Base-by-base conservation (phyloP, 2,113 vertebrate genomes). In the Laterallus jamaicensis region DNA sequence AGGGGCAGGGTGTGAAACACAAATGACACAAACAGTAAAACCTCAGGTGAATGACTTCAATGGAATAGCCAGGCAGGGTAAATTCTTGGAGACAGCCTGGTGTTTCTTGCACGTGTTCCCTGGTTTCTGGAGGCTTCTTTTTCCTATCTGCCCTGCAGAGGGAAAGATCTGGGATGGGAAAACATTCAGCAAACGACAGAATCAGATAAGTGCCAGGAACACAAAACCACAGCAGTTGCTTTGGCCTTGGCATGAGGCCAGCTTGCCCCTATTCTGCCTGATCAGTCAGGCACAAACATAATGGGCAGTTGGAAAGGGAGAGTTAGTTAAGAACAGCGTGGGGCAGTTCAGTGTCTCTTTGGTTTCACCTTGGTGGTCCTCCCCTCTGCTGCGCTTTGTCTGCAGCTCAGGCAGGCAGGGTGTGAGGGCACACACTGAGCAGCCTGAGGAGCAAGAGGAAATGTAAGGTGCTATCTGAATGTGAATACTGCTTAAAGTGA, bases 261-360 rank as follows among this genome's bases (percentile, higher is more conserved):
- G 42, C 87, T 78, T 44, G 74, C 73, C 73, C 82, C 70, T 78
- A 5, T 94, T 93, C 93, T 80, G 93, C 59, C 73, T 49, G 79
- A 76, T 49, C 62, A 76, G 62, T 55, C 62, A 90, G 81, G 75
- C 64, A 82, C 59, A 82, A 37, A 37, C 25, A 8, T 22, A 86
- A 91, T 22, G 71, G 88, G n/a, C 68, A 37, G 86, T 67, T 64
- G 82, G 92, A 95, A 93, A 94, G 39, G 79, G 52, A 58, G 64
- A 56, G 67, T 88, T 56, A 59, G 52, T 63, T 50, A 66, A 68
- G 66, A 70, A 26, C 18, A 60, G 75, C 11, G 1, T 32, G 58
- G 25, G 31, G 22, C 49, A n/a, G n/a, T 64, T 75, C 21, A 12
- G 25, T 69, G 74, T 70, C 32, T 47, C 70, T 28, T 54, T 68